A percentile compares a stretch with the other conserved stretches of the same genome.
Evolutionary conservation across 2,888 invertebrate species (phyloP).

Genomic region (Diadegma fenestrale): DNA sequence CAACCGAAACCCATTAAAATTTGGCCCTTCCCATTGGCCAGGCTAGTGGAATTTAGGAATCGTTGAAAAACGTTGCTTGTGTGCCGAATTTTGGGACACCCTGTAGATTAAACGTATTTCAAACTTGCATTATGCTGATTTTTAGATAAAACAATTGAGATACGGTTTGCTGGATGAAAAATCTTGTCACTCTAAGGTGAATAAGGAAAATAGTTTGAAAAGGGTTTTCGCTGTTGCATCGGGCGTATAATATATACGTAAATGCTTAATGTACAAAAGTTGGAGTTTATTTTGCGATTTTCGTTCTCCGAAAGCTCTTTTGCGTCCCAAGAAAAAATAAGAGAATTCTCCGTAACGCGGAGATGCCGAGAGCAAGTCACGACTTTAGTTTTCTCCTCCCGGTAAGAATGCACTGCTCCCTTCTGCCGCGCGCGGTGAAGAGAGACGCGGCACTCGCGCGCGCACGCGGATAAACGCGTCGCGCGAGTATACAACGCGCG

Average conservation of each 20-base stretch:
- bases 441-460: constrained; percentile 20
- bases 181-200: not conserved
- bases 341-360: constrained; percentile 36
- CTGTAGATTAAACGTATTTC: not conserved
- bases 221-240: not conserved
- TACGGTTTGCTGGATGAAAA: not conserved
- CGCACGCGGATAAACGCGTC: constrained; percentile 54
- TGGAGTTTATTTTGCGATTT: constrained; percentile 26
- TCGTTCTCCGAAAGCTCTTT: constrained; percentile 34
- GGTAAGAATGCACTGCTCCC: constrained; percentile 47
- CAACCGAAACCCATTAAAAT: no score
- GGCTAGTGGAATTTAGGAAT: no score
- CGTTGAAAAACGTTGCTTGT: no score
- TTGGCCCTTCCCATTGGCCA: no score
- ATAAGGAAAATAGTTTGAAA: constrained; percentile 1
- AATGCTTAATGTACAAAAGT: not conserved
- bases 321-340: constrained; percentile 25
- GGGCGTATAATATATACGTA: constrained; percentile 20
- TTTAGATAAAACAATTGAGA: not conserved
- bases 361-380: constrained; percentile 45
- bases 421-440: constrained; percentile 33
- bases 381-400: constrained; percentile 36
- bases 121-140: not conserved
- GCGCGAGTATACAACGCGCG: constrained; percentile 37
- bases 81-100: not conserved